Conservation (phyloP, 2,113 vertebrate species). For the Hippolais icterina region DNA sequence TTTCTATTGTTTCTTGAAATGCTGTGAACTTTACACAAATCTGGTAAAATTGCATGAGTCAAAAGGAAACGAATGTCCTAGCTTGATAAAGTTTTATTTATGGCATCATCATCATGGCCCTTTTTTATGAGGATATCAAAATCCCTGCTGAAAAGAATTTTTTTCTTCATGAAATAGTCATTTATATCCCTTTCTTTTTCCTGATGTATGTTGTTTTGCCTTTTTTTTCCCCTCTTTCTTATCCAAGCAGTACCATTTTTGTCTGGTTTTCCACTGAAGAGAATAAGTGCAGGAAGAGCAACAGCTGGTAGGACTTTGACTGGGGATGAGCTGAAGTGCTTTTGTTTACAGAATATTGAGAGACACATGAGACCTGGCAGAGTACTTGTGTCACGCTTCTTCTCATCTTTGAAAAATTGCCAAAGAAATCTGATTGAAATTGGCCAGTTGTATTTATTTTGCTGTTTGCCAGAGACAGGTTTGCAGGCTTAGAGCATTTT, state of each 20-base stretch:
- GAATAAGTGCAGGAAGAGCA: conserved; percentile 7
- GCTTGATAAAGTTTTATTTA: conserved; percentile 8
- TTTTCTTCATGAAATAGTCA: conserved; percentile 23
- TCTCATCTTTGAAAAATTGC: conserved; percentile 48
- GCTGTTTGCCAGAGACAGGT: not conserved
- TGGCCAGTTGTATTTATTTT: conserved; percentile 16
- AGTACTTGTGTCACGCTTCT: not conserved
- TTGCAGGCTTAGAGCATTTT: not conserved
- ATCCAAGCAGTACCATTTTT: not conserved
- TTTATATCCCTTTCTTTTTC: not conserved
- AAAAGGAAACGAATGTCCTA: conserved; percentile 49
- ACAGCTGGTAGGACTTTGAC: conserved; percentile 47
- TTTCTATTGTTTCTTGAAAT: conserved; percentile 67
- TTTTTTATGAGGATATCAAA: conserved; percentile 17
- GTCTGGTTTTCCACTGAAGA: not conserved
- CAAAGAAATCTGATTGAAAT: conserved; percentile 39
- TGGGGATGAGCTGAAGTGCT: not conserved
- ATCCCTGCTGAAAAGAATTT: not conserved
- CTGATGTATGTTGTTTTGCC: not conserved
- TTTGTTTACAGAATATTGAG: conserved; percentile 58
- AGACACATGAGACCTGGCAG: conserved; percentile 32
- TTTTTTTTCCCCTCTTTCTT: not conserved
- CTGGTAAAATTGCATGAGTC: conserved; percentile 30
- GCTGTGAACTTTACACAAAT: conserved; percentile 57
- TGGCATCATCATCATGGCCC: not conserved